These are phyloP conservation scores for Hypothenemus hampei DNA, from an alignment of 1,140 invertebrate species.

Conservation along the genomic window DNA sequence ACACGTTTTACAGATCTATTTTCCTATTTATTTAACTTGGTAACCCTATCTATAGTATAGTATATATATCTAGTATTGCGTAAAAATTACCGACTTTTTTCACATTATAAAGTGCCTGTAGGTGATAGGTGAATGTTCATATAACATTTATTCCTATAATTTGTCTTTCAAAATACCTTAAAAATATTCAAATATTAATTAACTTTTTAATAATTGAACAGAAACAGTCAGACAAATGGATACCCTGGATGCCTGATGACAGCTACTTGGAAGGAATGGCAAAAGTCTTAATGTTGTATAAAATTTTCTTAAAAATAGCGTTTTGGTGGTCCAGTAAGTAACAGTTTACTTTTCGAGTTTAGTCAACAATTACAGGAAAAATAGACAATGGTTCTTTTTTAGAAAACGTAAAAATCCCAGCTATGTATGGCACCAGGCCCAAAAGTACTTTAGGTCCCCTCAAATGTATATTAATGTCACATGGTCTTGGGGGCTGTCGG, in stretches of 20 bases:
- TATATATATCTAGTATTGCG: no score
- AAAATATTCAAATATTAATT: neutral
- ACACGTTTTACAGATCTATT: no score
- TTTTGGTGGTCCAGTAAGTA: slow-evolving; percentile 44
- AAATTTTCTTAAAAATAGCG: slow-evolving; percentile 47
- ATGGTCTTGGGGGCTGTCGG: slow-evolving; percentile 60
- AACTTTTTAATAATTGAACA: slow-evolving; percentile 10
- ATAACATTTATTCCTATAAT: no score
- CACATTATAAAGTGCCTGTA: no score
- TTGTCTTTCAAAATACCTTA: no score
- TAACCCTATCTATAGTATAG: no score
- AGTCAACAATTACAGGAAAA: slow-evolving; percentile 1
- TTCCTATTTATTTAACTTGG: no score
- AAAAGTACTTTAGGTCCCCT: slow-evolving; percentile 41
- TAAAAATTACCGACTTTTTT: no score
- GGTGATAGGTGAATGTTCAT: no score
- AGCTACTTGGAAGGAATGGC: slow-evolving; percentile 55
- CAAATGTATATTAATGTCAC: slow-evolving; percentile 62
- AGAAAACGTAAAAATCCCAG: slow-evolving; percentile 52
- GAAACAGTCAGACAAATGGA: slow-evolving; percentile 44
- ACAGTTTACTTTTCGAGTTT: no score
- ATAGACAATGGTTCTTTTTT: slow-evolving; percentile 15
- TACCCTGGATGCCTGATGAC: slow-evolving; percentile 54
- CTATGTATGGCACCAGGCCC: slow-evolving; percentile 50
- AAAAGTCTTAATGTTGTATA: slow-evolving; percentile 48